Base-by-base conservation (phyloP, 2,888 invertebrate genomes). In the Seladonia tumulorum region DNA sequence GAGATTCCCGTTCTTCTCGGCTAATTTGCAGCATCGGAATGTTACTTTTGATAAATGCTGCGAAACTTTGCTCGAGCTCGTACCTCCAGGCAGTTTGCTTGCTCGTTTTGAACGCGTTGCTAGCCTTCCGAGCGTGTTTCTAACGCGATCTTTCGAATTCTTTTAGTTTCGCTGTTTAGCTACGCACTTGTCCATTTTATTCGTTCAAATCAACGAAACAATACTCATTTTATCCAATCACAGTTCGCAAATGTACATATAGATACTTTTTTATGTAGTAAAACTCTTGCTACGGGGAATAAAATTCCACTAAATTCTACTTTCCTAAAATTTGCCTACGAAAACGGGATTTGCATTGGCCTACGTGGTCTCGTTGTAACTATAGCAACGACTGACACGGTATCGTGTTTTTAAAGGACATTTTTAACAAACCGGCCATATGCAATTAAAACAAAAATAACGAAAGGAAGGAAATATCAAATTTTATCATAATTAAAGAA, bases 41-140 rank as follows among this genome's bases (percentile, higher is more conserved):
- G 63, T 63, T 29, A 63, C 63, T 63, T 63, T 63, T 29, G 63
- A 63, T 63, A 63, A 63, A 63, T 63, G 63, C 29, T 16, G 7
- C 29, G 63, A 7, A 63, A 29, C 63, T 63, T 63, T 29, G 29
- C 16, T 29, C 63, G 63, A 18, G 57, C n/a, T 57, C n/a, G 22
- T n/a, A n/a, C 57, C n/a, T n/a, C n/a, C n/a, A n/a, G 10, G n/a
- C 22, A n/a, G 57, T n/a, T n/a, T 57, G 12, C 57, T n/a, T 12
- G 57, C 12, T n/a, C 57, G 57, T 57, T n/a, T n/a, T n/a, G 12
- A n/a, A 57, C 12, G 5, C 12, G 57, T 57, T n/a, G 12, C 5
- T 12, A 57, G 57, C 12, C 12, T n/a, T 5, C n/a, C n/a, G 22
- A 57, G n/a, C n/a, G 57, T n/a, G n/a, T 57, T n/a, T 10, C n/a